Conservation (phyloP, 2,888 invertebrate genomes). For the Zelleria hepariella region DNA sequence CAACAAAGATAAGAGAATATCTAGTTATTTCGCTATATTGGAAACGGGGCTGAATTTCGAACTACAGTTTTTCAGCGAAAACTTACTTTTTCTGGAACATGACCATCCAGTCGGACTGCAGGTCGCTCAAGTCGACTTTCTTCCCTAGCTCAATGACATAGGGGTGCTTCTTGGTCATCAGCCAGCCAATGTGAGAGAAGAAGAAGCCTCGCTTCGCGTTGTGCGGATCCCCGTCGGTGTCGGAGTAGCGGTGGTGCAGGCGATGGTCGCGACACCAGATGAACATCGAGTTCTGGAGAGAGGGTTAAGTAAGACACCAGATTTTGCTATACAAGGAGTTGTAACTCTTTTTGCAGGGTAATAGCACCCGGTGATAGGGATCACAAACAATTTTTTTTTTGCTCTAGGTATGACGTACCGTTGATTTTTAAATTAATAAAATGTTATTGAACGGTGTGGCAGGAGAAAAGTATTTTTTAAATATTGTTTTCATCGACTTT, state of each 20-base stretch:
- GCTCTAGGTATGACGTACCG: too few relatives aligned
- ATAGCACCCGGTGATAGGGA: too few relatives aligned
- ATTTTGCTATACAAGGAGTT: too few relatives aligned
- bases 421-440: too few relatives aligned
- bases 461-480: too few relatives aligned
- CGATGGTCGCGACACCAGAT: conserved; percentile 87
- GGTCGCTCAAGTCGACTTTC: conserved; percentile 81
- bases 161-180: conserved; percentile 84
- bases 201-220: conserved; percentile 87
- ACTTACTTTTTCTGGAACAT: conserved; percentile 82
- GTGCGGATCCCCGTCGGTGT: conserved; percentile 83
- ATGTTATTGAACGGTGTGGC: too few relatives aligned
- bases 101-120: conserved; percentile 78
- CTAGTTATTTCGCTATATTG: too few relatives aligned
- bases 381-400: too few relatives aligned
- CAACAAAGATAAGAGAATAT: too few relatives aligned
- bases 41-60: too few relatives aligned
- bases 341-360: too few relatives aligned
- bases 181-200: conserved; percentile 91
- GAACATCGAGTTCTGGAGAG: conserved; percentile 76
- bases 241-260: conserved; percentile 82
- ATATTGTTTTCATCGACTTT: too few relatives aligned
- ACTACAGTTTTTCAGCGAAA: not conserved
- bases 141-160: conserved; percentile 77
- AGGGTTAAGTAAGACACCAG: not conserved